Evolutionary conservation across 1,140 invertebrate species (phyloP), one percentile per base, ranked within the genome.

Genomic region (Aplysia californica): DNA sequence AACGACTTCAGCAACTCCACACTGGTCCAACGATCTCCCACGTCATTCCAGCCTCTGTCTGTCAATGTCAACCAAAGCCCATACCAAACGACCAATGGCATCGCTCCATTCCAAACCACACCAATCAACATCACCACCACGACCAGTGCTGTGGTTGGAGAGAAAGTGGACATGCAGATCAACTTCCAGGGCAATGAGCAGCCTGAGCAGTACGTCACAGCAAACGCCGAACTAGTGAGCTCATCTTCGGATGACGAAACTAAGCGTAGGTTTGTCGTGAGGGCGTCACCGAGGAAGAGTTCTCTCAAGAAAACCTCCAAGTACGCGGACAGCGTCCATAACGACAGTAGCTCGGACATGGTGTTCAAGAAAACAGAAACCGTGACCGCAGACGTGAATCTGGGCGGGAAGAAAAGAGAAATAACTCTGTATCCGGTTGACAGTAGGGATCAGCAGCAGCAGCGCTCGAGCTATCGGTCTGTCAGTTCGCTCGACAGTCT

Each of bases 161-260:
- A 75, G 10, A 65, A 64, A 20, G 61, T 75, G 18, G 72, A 64
- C 56, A 33, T 75, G 72, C 6, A 66, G n/a, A 75, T 75, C 20
- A 61, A 75, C 5, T 75, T 75, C 39, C n/a, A n/a, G n/a, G n/a
- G n/a, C n/a, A n/a, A n/a, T n/a, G n/a, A n/a, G n/a, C n/a, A n/a
- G n/a, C 35, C 72, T 10, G 58, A 61, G 58, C 59, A 5, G n/a
- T 4, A 35, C 5, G 29, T 61, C 6, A n/a, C 59, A 2, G 4
- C 33, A 26, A 21, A 31, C 3, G 20, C 36, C 18, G 59, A 75
- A 0, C 35, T 3, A 6, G 21, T 35, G 50, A 44, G 31, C 72
- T 65, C 72, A 3, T 75, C 72, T 2, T 39, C 36, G 18, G 59
- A 75, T 36, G 72, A 75, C 4, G 41, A 50, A 39, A 66, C 20